Conservation (phyloP, 2,797 vertebrate species). For the Lophotriccus pileatus region DNA sequence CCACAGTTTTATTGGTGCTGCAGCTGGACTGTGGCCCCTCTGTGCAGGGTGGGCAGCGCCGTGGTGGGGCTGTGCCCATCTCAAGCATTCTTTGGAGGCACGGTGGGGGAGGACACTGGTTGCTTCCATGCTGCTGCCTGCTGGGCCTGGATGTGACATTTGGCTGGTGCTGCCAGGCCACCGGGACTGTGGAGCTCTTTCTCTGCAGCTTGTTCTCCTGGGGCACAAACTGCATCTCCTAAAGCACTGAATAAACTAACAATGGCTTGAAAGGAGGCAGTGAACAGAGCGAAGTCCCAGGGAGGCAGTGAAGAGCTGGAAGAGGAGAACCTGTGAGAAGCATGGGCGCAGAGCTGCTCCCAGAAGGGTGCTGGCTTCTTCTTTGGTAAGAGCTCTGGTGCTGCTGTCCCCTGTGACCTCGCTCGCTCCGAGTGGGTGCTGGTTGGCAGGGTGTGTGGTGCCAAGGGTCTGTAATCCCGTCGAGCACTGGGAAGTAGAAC, state of each 20-base stretch:
- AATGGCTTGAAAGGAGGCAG: conserved; percentile 53
- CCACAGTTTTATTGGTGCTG: background rate
- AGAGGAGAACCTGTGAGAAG: conserved; percentile 20
- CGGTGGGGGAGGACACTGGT: background rate
- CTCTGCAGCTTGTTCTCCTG: conserved; percentile 19
- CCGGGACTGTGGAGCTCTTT: conserved; percentile 26
- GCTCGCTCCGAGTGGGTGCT: accelerated
- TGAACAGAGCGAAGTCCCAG: background rate
- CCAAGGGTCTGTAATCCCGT: background rate
- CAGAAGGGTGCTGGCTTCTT: background rate
- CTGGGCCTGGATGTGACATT: conserved; percentile 43
- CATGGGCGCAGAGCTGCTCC: background rate
- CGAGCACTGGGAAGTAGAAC: background rate
- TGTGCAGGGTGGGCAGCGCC: accelerated
- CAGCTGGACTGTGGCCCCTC: background rate
- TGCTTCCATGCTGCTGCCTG: background rate
- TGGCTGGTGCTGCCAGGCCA: conserved; percentile 33
- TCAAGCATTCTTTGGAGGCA: conserved; percentile 11
- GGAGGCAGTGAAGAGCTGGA: background rate
- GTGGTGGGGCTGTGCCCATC: background rate
- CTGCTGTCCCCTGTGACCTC: accelerated
- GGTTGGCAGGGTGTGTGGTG: background rate
- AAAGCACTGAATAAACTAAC: conserved; percentile 29
- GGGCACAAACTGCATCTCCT: conserved; percentile 45
- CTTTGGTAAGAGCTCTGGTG: background rate